Percentiles rank a stretch among this genome's conserved stretches.
Conservation (phyloP, 2,797 vertebrate species). For the Rallus crepitans region DNA sequence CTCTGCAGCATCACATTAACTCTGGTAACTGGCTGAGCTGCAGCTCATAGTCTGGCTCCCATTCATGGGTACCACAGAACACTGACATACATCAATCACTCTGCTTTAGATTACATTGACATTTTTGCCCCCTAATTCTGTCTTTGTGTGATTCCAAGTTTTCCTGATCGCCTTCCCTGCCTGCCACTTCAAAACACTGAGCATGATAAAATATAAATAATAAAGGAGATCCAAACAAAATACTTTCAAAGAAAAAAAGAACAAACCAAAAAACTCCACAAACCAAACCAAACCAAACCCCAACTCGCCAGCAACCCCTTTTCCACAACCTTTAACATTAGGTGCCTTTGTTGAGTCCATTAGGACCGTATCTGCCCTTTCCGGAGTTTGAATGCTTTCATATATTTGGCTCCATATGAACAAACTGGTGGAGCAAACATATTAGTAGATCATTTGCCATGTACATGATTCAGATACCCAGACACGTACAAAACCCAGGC, state of each 20-base stretch:
- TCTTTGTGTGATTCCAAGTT: background rate
- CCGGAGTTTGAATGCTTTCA: conserved; percentile 68
- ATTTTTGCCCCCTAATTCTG: background rate
- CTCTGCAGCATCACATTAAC: background rate
- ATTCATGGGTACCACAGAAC: background rate
- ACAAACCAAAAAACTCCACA: too few relatives aligned
- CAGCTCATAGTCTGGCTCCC: background rate
- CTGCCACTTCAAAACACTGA: background rate
- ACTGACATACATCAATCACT: background rate
- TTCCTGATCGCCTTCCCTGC: background rate
- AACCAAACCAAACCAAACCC: too few relatives aligned
- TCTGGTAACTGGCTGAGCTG: background rate
- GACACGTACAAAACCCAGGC: conserved; percentile 70
- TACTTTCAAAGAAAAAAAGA: background rate
- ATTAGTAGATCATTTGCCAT: conserved; percentile 75
- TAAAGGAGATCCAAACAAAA: conserved; percentile 38
- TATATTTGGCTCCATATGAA: conserved; percentile 68
- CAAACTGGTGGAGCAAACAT: conserved; percentile 70
- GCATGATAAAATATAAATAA: background rate
- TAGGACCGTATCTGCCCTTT: conserved; percentile 59
- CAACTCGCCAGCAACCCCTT: conserved; percentile 28
- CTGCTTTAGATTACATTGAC: background rate
- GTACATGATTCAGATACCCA: conserved; percentile 72
- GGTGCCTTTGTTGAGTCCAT: conserved; percentile 64
- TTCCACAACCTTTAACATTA: conserved; percentile 43